Evolutionary conservation across 2,797 vertebrate species (phyloP).

Genomic region (Takifugu ocellatus): DNA sequence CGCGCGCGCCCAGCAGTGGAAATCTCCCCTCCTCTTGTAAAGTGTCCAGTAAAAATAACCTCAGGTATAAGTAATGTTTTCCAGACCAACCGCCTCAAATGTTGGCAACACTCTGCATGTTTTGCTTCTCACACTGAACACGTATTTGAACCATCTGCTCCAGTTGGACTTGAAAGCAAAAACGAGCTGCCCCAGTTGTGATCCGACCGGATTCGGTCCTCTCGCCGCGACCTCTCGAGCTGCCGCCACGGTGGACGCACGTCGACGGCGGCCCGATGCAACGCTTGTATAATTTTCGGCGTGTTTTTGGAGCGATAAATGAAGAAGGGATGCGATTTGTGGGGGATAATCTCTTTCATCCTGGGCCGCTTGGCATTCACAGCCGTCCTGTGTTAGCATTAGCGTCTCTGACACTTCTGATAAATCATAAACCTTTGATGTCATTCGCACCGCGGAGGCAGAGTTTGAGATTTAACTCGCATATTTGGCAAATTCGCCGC

Average conservation of each 20-base stretch:
- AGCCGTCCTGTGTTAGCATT: neutral
- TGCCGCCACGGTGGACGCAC: no score
- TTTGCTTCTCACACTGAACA: slow-evolving; percentile 21
- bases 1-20: neutral
- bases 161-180: slow-evolving; percentile 42
- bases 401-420: neutral
- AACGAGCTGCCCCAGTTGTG: slow-evolving; percentile 27
- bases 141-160: slow-evolving; percentile 35
- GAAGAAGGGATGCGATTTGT: no score
- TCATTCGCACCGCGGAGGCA: no score
- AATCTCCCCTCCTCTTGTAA: slow-evolving; percentile 10
- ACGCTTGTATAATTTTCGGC: no score
- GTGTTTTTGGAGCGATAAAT: no score
- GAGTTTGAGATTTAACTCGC: no score
- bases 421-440: neutral
- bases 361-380: no score
- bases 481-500: no score
- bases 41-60: slow-evolving; percentile 36
- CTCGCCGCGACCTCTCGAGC: no score
- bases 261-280: no score
- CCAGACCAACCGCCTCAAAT: slow-evolving; percentile 33
- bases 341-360: no score
- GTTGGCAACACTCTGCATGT: slow-evolving; percentile 23
- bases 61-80: slow-evolving; percentile 27
- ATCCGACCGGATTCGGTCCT: slow-evolving; percentile 23